Percentiles rank a stretch among this genome's conserved stretches.
These are phyloP conservation scores for Lophius piscatorius DNA, from an alignment of 2,113 vertebrate genomes.

Conservation along the genomic window DNA sequence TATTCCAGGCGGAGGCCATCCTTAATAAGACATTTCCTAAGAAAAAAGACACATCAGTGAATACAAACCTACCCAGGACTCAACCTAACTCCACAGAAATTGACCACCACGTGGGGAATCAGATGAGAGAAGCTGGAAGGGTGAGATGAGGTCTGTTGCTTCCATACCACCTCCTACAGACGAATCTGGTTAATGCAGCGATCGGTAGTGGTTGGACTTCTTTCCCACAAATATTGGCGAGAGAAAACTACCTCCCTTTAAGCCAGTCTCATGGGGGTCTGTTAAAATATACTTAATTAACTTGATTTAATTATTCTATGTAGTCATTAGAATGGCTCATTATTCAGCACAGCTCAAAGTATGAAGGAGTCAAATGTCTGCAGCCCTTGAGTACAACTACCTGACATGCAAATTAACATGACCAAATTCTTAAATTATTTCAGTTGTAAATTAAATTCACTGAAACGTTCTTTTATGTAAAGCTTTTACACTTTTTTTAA, in stretches of 20 bases:
- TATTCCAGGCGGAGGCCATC: constrained; percentile 68
- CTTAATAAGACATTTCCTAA: constrained; percentile 68
- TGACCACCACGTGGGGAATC: constrained; percentile 75
- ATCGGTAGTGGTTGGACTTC: background rate
- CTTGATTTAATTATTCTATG: too few relatives aligned
- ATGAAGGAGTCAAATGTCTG: background rate
- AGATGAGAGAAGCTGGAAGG: constrained; percentile 72
- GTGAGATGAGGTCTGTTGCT: constrained; percentile 57
- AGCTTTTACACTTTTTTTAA: too few relatives aligned
- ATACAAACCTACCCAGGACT: constrained; percentile 54
- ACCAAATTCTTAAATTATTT: background rate
- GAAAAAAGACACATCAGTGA: constrained; percentile 44
- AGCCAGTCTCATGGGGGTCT: too few relatives aligned
- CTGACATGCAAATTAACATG: background rate
- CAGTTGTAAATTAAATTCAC: background rate
- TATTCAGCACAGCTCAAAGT: too few relatives aligned
- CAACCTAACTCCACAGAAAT: constrained; percentile 71
- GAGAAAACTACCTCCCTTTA: background rate
- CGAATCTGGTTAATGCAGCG: constrained; percentile 1
- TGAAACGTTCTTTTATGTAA: too few relatives aligned
- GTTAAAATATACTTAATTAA: too few relatives aligned
- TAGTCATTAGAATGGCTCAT: too few relatives aligned
- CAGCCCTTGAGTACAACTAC: background rate
- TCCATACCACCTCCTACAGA: constrained; percentile 39
- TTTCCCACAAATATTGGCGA: background rate